phyloP scores from a whole-genome alignment of 2,113 vertebrate species.

The Serilophus lunatus region DNA sequence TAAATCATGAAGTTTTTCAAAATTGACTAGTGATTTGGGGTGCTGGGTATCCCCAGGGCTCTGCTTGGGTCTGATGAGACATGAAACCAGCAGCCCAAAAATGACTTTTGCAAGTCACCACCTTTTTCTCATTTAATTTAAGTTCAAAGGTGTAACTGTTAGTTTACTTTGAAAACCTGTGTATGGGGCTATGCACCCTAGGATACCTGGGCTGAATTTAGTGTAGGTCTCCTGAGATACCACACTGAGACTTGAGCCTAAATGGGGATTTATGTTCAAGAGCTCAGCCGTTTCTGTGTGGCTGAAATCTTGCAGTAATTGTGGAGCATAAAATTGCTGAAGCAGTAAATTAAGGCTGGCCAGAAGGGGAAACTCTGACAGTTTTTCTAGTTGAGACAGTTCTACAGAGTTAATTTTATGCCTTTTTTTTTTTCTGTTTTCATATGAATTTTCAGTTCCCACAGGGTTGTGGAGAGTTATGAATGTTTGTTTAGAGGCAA shows the following conservation, averaged over 20 bases:
- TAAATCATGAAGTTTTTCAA: slow-evolving; percentile 42
- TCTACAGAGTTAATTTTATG: neutral
- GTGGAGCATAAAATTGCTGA: neutral
- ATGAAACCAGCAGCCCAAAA: neutral
- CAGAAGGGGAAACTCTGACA: slow-evolving; percentile 59
- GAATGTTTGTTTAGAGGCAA: slow-evolving; percentile 45
- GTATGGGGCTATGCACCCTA: neutral
- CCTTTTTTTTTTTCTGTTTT: neutral
- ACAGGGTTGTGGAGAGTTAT: neutral
- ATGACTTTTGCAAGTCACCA: neutral
- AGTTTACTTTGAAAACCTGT: neutral
- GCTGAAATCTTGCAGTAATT: neutral
- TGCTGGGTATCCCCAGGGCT: neutral
- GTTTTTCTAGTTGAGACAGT: neutral
- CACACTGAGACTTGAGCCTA: neutral
- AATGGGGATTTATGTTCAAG: neutral
- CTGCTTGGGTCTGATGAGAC: neutral
- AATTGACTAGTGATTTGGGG: neutral
- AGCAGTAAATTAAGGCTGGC: slow-evolving; percentile 38
- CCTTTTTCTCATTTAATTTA: neutral
- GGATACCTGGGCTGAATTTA: neutral
- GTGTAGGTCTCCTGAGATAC: neutral
- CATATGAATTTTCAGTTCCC: slow-evolving; percentile 4
- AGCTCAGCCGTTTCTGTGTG: neutral
- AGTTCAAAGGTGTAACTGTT: neutral